Percentiles rank a stretch among this genome's conserved stretches.
Conservation (phyloP, 2,113 vertebrate genomes). For the Nycticryphes semicollaris region DNA sequence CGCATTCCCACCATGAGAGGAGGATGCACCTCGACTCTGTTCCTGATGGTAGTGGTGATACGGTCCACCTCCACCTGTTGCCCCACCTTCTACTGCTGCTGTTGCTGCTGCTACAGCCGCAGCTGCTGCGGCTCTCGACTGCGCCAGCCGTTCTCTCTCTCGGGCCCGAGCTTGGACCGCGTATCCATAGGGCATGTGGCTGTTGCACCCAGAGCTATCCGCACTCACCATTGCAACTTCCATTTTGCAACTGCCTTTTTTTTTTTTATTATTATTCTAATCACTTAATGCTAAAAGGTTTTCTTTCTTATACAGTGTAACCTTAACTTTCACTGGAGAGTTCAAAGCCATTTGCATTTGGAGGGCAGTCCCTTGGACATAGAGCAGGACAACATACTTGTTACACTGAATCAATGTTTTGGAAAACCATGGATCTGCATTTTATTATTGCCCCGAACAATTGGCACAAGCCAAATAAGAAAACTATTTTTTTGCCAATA, state of each 20-base stretch:
- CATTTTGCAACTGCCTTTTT: slow-evolving; percentile 74
- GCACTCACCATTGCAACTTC: slow-evolving; percentile 98
- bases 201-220: slow-evolving; percentile 93
- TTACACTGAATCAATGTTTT: background rate
- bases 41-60: slow-evolving; percentile 85
- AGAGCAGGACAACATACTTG: background rate
- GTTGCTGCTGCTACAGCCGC: slow-evolving; percentile 79
- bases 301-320: background rate
- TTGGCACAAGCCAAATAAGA: background rate
- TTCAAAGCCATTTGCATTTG: slow-evolving; percentile 62
- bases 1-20: slow-evolving; percentile 52
- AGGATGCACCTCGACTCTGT: slow-evolving; percentile 74
- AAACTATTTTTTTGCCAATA: background rate
- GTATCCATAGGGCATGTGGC: slow-evolving; percentile 93
- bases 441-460: slow-evolving; percentile 12
- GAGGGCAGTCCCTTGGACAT: slow-evolving; percentile 37
- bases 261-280: background rate
- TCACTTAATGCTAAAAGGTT: background rate
- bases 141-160: slow-evolving; percentile 84
- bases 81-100: slow-evolving; percentile 77
- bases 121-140: slow-evolving; percentile 81
- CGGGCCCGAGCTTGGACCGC: slow-evolving; percentile 86
- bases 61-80: slow-evolving; percentile 69
- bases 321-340: background rate
- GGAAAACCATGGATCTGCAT: slow-evolving; percentile 47